A percentile compares a stretch with the other conserved stretches of the same genome.
These are phyloP conservation scores for Gari tellinella DNA, from an alignment of 2,888 invertebrate species.

Conservation along the genomic window DNA sequence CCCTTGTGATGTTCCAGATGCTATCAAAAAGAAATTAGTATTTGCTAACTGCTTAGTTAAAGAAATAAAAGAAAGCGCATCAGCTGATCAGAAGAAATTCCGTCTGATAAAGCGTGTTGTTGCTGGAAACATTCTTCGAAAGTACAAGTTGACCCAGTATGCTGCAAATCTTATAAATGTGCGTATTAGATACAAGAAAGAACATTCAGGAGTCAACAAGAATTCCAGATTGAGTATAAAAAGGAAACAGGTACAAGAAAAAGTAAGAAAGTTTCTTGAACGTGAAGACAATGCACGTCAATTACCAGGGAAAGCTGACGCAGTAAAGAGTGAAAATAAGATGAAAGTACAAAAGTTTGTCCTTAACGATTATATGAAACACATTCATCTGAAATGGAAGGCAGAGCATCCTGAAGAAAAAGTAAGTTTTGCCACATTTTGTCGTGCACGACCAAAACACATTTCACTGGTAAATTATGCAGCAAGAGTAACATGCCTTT, in stretches of 20 bases:
- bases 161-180: constrained; percentile 9
- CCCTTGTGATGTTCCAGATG: too few species aligned
- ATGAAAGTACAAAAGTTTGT: constrained; percentile 34
- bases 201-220: too few species aligned
- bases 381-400: constrained; percentile 31
- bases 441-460: constrained; percentile 30
- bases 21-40: too few species aligned
- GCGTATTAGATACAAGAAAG: not conserved
- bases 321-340: constrained; percentile 24
- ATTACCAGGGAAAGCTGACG: constrained; percentile 41
- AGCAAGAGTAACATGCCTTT: constrained; percentile 23
- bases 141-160: constrained; percentile 17
- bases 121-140: constrained; percentile 11
- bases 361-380: constrained; percentile 28
- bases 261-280: constrained; percentile 20
- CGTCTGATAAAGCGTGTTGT: not conserved
- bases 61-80: too few species aligned
- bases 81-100: too few species aligned
- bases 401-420: constrained; percentile 19
- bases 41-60: too few species aligned
- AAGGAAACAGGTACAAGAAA: not conserved
- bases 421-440: constrained; percentile 33
- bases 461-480: constrained; percentile 29
- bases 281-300: constrained; percentile 43
- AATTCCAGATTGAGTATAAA: too few species aligned